Percentiles rank a stretch among this genome's conserved stretches.
Conservation (phyloP, 2,797 vertebrate genomes). For the Agapornis canus region DNA sequence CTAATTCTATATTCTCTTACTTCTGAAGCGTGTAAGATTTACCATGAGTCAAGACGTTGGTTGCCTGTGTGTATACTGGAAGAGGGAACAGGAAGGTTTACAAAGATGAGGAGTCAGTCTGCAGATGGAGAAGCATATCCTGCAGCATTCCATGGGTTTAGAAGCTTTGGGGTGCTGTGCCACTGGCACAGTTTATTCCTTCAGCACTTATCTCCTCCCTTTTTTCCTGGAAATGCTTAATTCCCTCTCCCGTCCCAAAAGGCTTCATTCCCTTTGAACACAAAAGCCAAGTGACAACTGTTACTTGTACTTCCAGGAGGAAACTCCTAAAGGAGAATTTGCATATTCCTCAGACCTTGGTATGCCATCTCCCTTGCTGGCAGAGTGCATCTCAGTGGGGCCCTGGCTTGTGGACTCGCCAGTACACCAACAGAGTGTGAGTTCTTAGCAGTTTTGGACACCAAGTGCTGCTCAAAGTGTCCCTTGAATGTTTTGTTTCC, state of each 20-base stretch:
- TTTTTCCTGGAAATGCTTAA: background rate
- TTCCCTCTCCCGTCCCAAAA: background rate
- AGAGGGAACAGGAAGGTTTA: background rate
- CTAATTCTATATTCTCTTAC: background rate
- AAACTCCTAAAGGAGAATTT: background rate
- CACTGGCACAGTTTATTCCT: background rate
- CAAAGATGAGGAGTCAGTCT: background rate
- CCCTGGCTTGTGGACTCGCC: background rate
- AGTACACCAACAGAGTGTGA: rapidly evolving
- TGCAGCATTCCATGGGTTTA: rapidly evolving
- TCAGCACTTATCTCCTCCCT: rapidly evolving
- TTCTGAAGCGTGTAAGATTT: background rate
- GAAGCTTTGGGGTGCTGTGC: background rate
- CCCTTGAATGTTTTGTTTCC: background rate
- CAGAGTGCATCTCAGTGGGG: background rate
- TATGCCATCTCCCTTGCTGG: rapidly evolving
- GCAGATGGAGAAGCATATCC: background rate
- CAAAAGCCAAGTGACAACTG: background rate
- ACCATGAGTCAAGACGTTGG: background rate
- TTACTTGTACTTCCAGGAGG: background rate
- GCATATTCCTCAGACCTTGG: rapidly evolving
- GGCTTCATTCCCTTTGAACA: background rate
- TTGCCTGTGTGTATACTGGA: background rate
- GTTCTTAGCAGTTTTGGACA: background rate
- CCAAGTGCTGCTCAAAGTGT: background rate